Percentiles rank a stretch among this genome's conserved stretches.
phyloP scores from a whole-genome alignment of 2,113 vertebrate genomes.

The Tylochromis polylepis region DNA sequence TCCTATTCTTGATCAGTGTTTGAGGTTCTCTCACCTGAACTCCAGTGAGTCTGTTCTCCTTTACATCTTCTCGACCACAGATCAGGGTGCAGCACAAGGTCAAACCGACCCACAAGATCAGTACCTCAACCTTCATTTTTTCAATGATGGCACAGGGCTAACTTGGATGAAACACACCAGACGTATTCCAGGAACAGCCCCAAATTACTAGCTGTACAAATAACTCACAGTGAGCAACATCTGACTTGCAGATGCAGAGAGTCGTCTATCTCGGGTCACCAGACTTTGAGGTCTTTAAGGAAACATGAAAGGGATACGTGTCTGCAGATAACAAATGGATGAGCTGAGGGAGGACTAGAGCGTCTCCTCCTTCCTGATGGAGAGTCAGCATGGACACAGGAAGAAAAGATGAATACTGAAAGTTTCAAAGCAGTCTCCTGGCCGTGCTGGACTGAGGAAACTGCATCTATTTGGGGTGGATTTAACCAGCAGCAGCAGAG shows the following conservation, averaged over 20 bases:
- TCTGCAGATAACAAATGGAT: constrained; percentile 14
- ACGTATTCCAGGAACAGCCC: not conserved
- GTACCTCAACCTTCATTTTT: constrained; percentile 46
- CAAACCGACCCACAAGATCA: constrained; percentile 29
- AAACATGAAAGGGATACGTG: not conserved
- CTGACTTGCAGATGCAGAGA: constrained; percentile 43
- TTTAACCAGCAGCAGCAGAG: constrained; percentile 18
- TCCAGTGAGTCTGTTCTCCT: not conserved
- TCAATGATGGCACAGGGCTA: not conserved
- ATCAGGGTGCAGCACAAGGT: constrained; percentile 36
- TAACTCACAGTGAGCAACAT: constrained; percentile 4
- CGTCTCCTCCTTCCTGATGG: not conserved
- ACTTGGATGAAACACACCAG: not conserved
- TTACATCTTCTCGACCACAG: not conserved
- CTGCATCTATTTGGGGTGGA: constrained; percentile 24
- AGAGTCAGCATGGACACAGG: not conserved
- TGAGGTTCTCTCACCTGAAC: constrained; percentile 6
- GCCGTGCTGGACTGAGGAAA: constrained; percentile 4
- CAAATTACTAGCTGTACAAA: not conserved
- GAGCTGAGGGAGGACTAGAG: not conserved
- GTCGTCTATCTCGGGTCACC: not conserved
- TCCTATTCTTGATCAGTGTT: not conserved
- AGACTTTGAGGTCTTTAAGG: not conserved
- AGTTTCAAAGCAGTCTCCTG: constrained; percentile 19
- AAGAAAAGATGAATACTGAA: not conserved